These are phyloP conservation scores for Drosophila nebulosa DNA, from an alignment of 1,140 invertebrate genomes.

Conservation along the genomic window DNA sequence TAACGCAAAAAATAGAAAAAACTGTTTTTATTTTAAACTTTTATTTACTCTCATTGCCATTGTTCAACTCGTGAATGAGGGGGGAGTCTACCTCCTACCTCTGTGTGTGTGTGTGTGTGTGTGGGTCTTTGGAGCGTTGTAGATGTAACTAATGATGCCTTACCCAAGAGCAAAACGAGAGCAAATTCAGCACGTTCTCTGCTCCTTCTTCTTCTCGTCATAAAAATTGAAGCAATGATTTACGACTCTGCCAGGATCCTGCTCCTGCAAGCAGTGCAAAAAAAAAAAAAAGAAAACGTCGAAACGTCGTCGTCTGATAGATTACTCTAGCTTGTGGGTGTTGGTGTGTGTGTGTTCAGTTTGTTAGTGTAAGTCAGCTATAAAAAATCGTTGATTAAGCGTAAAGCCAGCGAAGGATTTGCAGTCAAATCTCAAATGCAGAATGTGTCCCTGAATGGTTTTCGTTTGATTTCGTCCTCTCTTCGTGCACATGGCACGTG, in stretches of 20 bases:
- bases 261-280: no score
- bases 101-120: not conserved
- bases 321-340: slow-evolving; percentile 73
- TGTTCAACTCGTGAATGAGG: slow-evolving; percentile 1
- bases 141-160: slow-evolving; percentile 70
- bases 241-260: no score
- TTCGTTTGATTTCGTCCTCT: not conserved
- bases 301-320: slow-evolving; percentile 27
- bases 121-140: not conserved
- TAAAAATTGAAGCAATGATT: slow-evolving; percentile 47
- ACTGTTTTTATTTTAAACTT: slow-evolving; percentile 72
- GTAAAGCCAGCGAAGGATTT: slow-evolving; percentile 14
- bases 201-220: slow-evolving; percentile 6
- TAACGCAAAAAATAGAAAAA: slow-evolving; percentile 44
- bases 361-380: slow-evolving; percentile 51
- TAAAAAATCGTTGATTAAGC: slow-evolving; percentile 73
- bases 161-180: slow-evolving; percentile 51
- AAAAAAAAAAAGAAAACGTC: slow-evolving; percentile 5
- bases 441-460: not conserved
- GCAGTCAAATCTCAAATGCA: not conserved
- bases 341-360: no score
- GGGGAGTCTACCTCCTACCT: not conserved
- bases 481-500: not conserved
- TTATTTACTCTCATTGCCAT: slow-evolving; percentile 55
- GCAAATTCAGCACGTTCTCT: slow-evolving; percentile 72